Percentiles rank a stretch among this genome's conserved stretches.
These are phyloP conservation scores for Cataglyphis albicans DNA, from an alignment of 2,888 invertebrate genomes.

Conservation along the genomic window DNA sequence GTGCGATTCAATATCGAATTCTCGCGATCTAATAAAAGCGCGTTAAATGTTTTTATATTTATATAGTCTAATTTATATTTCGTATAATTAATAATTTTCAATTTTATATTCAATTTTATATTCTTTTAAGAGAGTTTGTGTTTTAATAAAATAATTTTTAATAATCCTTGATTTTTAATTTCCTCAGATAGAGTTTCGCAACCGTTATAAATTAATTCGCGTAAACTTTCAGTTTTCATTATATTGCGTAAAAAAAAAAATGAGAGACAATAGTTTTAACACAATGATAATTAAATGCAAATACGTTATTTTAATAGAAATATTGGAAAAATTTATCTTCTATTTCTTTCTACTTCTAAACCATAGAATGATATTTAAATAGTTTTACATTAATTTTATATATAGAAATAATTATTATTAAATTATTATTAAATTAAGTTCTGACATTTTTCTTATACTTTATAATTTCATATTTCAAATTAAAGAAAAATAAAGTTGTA, in stretches of 20 bases:
- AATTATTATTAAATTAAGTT: neutral
- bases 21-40: neutral
- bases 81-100: neutral
- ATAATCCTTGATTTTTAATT: neutral
- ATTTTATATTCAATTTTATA: neutral
- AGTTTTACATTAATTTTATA: neutral
- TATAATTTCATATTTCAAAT: neutral
- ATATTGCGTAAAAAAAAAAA: neutral
- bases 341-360: neutral
- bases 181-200: neutral
- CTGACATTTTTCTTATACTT: neutral
- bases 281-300: neutral
- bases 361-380: neutral
- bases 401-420: neutral
- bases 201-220: neutral
- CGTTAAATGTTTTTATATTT: constrained; percentile 1
- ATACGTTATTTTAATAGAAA: neutral
- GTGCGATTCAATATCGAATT: neutral
- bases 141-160: neutral
- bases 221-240: neutral
- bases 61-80: constrained; percentile 2
- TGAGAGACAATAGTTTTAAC: neutral
- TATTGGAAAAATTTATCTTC: neutral
- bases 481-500: neutral
- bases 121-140: neutral